A percentile compares a stretch with the other conserved stretches of the same genome.
phyloP scores from a whole-genome alignment of 2,888 invertebrate species.

The Steinernema hermaphroditum region DNA sequence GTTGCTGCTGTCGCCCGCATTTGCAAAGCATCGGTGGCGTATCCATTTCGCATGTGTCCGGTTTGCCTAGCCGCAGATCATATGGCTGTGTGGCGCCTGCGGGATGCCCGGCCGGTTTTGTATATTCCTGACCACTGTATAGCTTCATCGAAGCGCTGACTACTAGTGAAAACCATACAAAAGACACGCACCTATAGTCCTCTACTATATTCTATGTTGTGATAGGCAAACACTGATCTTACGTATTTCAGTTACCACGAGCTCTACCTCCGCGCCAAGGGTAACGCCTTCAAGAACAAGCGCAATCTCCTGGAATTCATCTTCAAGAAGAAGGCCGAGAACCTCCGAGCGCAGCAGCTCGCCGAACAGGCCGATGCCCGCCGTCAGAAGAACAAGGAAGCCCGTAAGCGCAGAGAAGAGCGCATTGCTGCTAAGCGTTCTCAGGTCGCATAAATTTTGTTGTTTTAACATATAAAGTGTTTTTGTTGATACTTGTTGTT shows the following conservation, averaged over 20 bases:
- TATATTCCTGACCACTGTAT: conserved; percentile 55
- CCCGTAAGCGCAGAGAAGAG: conserved; percentile 92
- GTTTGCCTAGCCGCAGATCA: conserved; percentile 51
- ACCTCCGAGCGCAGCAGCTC: conserved; percentile 91
- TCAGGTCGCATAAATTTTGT: too few relatives aligned
- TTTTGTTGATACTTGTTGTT: too few relatives aligned
- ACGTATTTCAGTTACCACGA: conserved; percentile 77
- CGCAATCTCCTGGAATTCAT: conserved; percentile 99
- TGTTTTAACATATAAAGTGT: too few relatives aligned
- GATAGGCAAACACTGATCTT: too few relatives aligned
- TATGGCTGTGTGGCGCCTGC: conserved; percentile 52
- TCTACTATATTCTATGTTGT: neutral
- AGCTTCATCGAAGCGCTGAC: conserved; percentile 51
- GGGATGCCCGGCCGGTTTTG: conserved; percentile 54
- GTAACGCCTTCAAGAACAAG: conserved; percentile 80
- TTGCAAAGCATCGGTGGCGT: conserved; percentile 26
- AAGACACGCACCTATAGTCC: conserved; percentile 38
- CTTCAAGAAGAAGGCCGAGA: conserved; percentile 99
- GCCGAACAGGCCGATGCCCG: conserved; percentile 95
- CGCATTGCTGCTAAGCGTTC: conserved; percentile 71
- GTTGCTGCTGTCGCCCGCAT: too few relatives aligned
- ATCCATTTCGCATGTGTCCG: conserved; percentile 41
- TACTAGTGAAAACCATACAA: conserved; percentile 55
- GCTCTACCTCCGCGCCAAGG: conserved; percentile 98
- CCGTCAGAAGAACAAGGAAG: conserved; percentile 92